Base-by-base conservation (phyloP, 2,113 vertebrate genomes). In the Columba janthina region DNA sequence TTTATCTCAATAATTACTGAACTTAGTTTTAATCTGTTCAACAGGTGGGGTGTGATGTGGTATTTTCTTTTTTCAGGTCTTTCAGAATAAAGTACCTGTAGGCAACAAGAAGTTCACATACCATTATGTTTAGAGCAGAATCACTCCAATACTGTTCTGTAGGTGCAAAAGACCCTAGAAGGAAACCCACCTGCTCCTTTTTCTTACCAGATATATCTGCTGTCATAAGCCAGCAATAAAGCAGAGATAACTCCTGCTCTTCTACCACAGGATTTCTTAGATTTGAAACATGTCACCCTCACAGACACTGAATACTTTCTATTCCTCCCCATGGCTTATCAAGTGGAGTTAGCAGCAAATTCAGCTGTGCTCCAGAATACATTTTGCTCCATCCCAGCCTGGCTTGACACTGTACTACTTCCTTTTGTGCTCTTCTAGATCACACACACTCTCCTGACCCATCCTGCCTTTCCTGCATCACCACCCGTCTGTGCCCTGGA, bases 291-390 rank as follows among this genome's bases (percentile, higher is more conserved):
- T 11, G 12, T 20, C 61, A 38, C 20, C 9, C 8, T 34, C 9
- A n/a, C 19, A 71, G 48, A 28, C 1, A 1, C 20, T 17, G 53
- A 71, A 29, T 7, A 28, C 12, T 12, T 42, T 31, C 34, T 44
- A 2, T 31, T 48, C 51, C 32, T 51, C 25, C 69, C 61, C 16
- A 21, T 0, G 3, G 67, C 64, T 42, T 42, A 16, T 0, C 0
- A 38, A 16, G 13, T 1, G 12, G 13, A 19, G 12, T 21, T 8
- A 1, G 16, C 51, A 66, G 51, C 36, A 58, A 4, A 19, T 67
- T 58, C 14, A 51, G 24, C 36, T 15, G 48, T 9, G 44, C 38
- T 61, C 19, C 82, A 13, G 38, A 42, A 44, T 1, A 16, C n/a
- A 6, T 26, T 76, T 12, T 15, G 34, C 24, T 56, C 26, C n/a